Base-by-base conservation (phyloP, 2,797 vertebrate species). In the Setipinna tenuifilis region DNA sequence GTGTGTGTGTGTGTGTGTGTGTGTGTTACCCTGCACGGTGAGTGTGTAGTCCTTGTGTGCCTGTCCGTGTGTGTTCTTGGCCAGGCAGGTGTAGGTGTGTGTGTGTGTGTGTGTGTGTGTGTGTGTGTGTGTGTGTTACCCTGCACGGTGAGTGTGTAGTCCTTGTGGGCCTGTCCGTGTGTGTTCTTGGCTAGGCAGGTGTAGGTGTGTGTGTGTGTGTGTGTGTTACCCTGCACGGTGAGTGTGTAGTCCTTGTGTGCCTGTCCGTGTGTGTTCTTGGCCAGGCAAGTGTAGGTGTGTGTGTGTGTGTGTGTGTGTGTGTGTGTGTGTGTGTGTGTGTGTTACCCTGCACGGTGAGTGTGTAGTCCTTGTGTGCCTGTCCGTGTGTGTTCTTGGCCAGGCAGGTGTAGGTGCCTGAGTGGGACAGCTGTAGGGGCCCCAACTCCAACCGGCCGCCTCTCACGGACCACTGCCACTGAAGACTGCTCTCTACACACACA, bases 391-490 rank as follows among this genome's bases (percentile, higher is more conserved):
- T 98, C 90, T 85, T 92, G 0, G 92, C 96, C 89, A 97, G 89
- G 19, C 98, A 98, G 14, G 94, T 96, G 91, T 98, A 99, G 0
- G 84, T 95, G 17, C 98, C 98, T 0, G 95, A 94, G 41, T 99
- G 97, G 88, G 92, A 94, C 0, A 94, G 94, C 89, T 96, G 96
- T 81, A 98, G 93, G 71, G 94, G 96, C 28, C 96, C 96, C 90
- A 98, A 93, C 90, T 97, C 97, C 82, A 99, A 94, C 82, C 96
- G 94, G 31, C 90, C 94, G 0, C 96, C 97, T 3, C 94, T 92
- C 0, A 95, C 80, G 4, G 97, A 94, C 95, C 97, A 92, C 0
- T 96, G 96, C 71, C 84, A 93, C 84, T 93, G 95, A 57, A 92
- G 89, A 85, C 93, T 95, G 90, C 93, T 95, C 87, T 97, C 97